Evolutionary conservation across 2,888 invertebrate genomes (phyloP).

Genomic region (Hemistola chrysoprasaria): DNA sequence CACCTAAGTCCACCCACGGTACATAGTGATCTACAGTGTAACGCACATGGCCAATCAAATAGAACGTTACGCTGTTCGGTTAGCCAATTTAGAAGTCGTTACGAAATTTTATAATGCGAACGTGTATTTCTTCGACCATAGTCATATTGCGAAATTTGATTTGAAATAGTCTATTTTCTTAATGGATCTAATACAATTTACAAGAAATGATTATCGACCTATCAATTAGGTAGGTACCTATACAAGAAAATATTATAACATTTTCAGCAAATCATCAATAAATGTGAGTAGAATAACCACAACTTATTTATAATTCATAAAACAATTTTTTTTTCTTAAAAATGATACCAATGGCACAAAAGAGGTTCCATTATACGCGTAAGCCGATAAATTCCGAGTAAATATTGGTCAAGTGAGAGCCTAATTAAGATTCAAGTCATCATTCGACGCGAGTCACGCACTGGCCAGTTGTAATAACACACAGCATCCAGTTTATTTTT

Average conservation of each 20-base stretch:
- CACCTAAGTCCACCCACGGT: slow-evolving; percentile 70
- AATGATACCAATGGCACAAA: not conserved
- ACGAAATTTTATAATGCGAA: too few species aligned
- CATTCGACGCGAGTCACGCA: slow-evolving; percentile 46
- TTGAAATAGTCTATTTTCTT: too few species aligned
- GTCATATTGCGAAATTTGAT: too few species aligned
- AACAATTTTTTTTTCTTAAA: not conserved
- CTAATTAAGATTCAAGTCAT: slow-evolving; percentile 60
- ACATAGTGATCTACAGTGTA: slow-evolving; percentile 45
- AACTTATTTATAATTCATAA: not conserved
- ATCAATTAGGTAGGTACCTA: too few species aligned
- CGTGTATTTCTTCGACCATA: too few species aligned
- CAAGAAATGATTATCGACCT: too few species aligned
- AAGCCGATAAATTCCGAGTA: slow-evolving; percentile 4
- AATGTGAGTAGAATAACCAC: slow-evolving; percentile 4
- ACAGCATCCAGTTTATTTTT: slow-evolving; percentile 67
- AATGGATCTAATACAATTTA: too few species aligned
- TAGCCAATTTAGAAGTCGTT: not conserved
- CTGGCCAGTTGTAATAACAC: slow-evolving; percentile 77
- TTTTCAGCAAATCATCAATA: too few species aligned
- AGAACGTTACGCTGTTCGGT: slow-evolving; percentile 6
- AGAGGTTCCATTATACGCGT: not conserved
- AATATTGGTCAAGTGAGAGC: slow-evolving; percentile 23
- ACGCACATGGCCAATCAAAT: slow-evolving; percentile 44
- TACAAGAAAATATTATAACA: too few species aligned